Percentiles rank a stretch among this genome's conserved stretches.
These are phyloP conservation scores for Epinephelus awoara DNA, from an alignment of 2,797 vertebrate species.

Conservation along the genomic window DNA sequence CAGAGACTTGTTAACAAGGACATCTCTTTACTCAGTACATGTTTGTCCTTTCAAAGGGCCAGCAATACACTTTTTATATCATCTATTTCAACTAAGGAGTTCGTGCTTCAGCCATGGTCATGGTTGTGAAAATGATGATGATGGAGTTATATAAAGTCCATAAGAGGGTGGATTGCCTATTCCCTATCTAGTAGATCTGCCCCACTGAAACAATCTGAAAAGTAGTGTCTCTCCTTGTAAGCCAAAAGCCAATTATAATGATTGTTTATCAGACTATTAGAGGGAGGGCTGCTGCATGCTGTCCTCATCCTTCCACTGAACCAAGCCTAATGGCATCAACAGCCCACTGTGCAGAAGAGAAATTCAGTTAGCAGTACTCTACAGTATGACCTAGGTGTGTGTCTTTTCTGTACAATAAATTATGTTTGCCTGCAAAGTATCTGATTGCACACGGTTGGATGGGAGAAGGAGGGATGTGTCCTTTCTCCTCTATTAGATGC, in stretches of 20 bases:
- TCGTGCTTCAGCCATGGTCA: not conserved
- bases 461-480: constrained; percentile 3
- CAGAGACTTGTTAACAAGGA: constrained; percentile 31
- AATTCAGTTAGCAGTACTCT: constrained; percentile 4
- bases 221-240: constrained; percentile 12
- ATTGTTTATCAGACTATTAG: constrained; percentile 37
- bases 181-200: not conserved
- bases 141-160: not conserved
- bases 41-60: constrained; percentile 16
- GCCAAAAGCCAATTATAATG: constrained; percentile 32
- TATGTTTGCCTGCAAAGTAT: not conserved
- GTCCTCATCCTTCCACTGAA: constrained; percentile 6
- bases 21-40: constrained; percentile 8
- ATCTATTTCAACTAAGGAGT: not conserved
- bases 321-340: constrained; percentile 21
- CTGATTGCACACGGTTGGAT: not conserved
- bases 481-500: constrained; percentile 40
- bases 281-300: constrained; percentile 12
- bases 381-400: constrained; percentile 24
- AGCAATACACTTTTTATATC: not conserved
- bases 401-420: constrained; percentile 17
- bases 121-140: not conserved
- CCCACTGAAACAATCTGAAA: constrained; percentile 18
- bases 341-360: constrained; percentile 16
- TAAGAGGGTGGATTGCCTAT: not conserved